A percentile compares a stretch with the other conserved stretches of the same genome.
Evolutionary conservation across 2,888 invertebrate species (phyloP).

Genomic region (Caenorhabditis sp.): DNA sequence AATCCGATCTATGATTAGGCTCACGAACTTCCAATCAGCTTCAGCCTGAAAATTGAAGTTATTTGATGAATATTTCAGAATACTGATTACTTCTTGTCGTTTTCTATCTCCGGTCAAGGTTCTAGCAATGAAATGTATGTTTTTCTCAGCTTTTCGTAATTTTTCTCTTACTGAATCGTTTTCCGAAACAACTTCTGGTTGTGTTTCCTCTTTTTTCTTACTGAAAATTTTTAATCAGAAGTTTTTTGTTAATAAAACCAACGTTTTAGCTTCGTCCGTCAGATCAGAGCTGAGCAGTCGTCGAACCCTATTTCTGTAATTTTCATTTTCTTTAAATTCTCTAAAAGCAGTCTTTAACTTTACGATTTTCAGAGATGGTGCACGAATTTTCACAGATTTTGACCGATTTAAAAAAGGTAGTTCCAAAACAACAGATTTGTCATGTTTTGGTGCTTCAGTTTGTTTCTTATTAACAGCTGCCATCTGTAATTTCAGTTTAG

Average conservation of each 20-base stretch:
- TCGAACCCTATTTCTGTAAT: constrained; percentile 29
- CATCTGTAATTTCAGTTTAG: constrained; percentile 22
- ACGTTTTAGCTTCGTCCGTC: constrained; percentile 19
- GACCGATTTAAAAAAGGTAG: constrained; percentile 49
- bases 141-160: constrained; percentile 57
- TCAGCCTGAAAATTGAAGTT: constrained; percentile 49
- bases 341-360: constrained; percentile 12
- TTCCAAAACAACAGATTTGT: constrained; percentile 46
- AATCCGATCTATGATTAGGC: constrained; percentile 65
- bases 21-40: constrained; percentile 68
- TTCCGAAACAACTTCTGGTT: constrained; percentile 23
- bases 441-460: constrained; percentile 4
- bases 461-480: constrained; percentile 36
- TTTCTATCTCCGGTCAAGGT: constrained; percentile 51
- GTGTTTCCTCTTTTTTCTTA: constrained; percentile 19
- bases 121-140: constrained; percentile 67
- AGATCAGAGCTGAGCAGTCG: constrained; percentile 36
- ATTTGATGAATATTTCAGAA: background rate
- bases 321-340: background rate
- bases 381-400: constrained; percentile 42
- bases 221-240: constrained; percentile 20
- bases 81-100: constrained; percentile 64
- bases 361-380: constrained; percentile 33
- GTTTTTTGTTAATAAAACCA: background rate
- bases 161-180: constrained; percentile 41